A percentile compares a stretch with the other conserved stretches of the same genome.
Conservation (phyloP, 2,888 invertebrate species). For the Ligdia adustata region DNA sequence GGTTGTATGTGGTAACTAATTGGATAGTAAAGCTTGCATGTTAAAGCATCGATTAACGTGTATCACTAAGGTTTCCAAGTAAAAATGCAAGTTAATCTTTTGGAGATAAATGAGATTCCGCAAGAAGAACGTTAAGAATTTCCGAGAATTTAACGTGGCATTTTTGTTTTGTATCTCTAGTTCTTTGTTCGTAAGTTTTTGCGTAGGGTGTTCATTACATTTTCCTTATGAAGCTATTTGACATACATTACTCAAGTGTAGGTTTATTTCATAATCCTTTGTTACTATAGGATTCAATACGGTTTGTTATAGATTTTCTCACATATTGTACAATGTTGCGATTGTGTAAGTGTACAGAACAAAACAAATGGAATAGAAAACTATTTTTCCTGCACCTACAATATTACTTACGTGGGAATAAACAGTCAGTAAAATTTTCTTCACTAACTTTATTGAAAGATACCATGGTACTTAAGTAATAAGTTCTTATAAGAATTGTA, state of each 20-base stretch:
- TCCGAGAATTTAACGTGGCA: too few species aligned
- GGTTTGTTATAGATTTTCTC: slow-evolving; percentile 28
- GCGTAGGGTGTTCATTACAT: slow-evolving; percentile 46
- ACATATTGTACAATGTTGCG: slow-evolving; percentile 15
- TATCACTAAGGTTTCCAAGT: slow-evolving; percentile 53
- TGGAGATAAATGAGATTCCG: slow-evolving; percentile 2
- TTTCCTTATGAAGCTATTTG: slow-evolving; percentile 40
- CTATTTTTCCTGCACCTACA: slow-evolving; percentile 5
- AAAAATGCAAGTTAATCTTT: slow-evolving; percentile 6
- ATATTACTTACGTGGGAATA: background rate
- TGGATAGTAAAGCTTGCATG: slow-evolving; percentile 28
- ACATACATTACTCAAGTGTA: slow-evolving; percentile 37
- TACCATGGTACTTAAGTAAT: too few species aligned
- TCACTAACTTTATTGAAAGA: background rate
- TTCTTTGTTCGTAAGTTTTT: too few species aligned
- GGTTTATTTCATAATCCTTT: slow-evolving; percentile 43
- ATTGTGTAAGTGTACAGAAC: slow-evolving; percentile 6
- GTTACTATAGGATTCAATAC: slow-evolving; percentile 28
- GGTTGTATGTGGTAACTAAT: slow-evolving; percentile 30
- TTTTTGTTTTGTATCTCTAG: too few species aligned
- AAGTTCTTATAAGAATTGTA: too few species aligned
- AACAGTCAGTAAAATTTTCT: background rate
- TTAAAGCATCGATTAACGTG: slow-evolving; percentile 29
- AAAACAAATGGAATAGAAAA: slow-evolving; percentile 17
- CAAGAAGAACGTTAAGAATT: too few species aligned